Evolutionary conservation across 2,888 invertebrate species (phyloP), one percentile per base, ranked within the genome.

Genomic region (Tetramorium bicarinatum): DNA sequence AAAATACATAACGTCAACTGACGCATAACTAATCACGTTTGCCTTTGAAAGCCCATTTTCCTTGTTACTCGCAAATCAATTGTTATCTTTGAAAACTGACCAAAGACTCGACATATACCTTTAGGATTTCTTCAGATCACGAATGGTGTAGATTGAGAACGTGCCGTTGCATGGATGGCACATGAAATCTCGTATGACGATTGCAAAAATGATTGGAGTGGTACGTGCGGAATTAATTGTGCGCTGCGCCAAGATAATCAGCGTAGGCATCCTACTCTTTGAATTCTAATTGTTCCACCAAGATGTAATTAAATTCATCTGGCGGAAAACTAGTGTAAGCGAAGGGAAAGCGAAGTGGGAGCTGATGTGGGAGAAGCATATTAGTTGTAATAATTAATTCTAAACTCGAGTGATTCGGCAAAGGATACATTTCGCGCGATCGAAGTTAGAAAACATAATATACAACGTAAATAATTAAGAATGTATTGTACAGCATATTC

Each of bases 291-390:
- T 71, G 74, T 79, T 80, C 25, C 56, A 59, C 25, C 34, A 59
- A 80, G 34, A 80, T 21, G 72, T 71, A 74, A 74, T 80, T 72
- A 80, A 80, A 80, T 74, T 74, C 59, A 72, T 80, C 74, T 38
- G 47, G 18, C 38, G 79, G 79, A 74, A 80, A 80, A 72, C 56
- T 1, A 9, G 13, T 41, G 25, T 41, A 54, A 71, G 34, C 44
- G 8, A 72, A 29, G 29, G 11, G 15, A 79, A 79, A 44, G 56
- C 56, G 13, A 56, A 72, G 18, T 21, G 11, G 6, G 41, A 69
- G 13, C 21, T 34, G 47, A 13, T 44, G 34, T n/a, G 13, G 7
- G 15, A 56, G 34, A 34, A 74, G 59, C 47, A 59, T 72, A 79
- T 79, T 79, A 79, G 47, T 21, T 21, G 9, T 79, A 56, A 56